A percentile compares a stretch with the other conserved stretches of the same genome.
phyloP scores from a whole-genome alignment of 2,888 invertebrate genomes.

The Drosophila anceps region DNA sequence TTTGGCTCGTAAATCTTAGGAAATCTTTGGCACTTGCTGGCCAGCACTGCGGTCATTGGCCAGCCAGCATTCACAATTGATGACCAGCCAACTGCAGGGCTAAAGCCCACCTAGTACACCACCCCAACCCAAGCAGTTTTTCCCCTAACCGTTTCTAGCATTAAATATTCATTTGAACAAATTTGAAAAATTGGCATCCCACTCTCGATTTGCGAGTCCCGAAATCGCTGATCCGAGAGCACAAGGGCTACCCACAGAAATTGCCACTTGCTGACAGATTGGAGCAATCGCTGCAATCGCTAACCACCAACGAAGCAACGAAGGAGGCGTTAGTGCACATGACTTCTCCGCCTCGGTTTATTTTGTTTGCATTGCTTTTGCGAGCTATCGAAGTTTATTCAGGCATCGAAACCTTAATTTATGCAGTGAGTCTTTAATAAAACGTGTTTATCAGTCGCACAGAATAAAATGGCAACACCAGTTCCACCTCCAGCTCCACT shows the following conservation, averaged over 20 bases:
- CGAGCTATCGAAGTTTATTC: constrained; percentile 62
- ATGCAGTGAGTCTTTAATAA: constrained; percentile 66
- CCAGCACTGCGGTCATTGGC: constrained; percentile 21
- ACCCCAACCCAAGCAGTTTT: background rate
- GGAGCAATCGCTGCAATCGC: constrained; percentile 44
- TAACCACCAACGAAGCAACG: background rate
- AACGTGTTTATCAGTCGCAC: constrained; percentile 66
- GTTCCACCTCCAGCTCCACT: constrained; percentile 1
- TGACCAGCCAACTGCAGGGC: constrained; percentile 40
- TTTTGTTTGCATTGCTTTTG: constrained; percentile 2
- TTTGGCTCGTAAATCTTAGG: constrained; percentile 65
- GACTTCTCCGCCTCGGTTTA: too few species aligned
- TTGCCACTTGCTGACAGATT: constrained; percentile 50
- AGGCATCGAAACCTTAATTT: constrained; percentile 67
- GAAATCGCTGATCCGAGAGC: constrained; percentile 21
- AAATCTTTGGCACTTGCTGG: constrained; percentile 48
- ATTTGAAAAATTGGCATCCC: constrained; percentile 63
- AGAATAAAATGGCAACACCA: too few species aligned
- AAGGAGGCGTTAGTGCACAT: too few species aligned
- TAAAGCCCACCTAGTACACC: background rate
- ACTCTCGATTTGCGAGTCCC: constrained; percentile 18
- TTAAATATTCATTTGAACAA: constrained; percentile 71
- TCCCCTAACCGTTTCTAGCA: constrained; percentile 11
- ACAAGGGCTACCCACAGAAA: constrained; percentile 24
- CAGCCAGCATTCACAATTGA: constrained; percentile 37